A percentile compares a stretch with the other conserved stretches of the same genome.
Evolutionary conservation across 2,113 vertebrate species (phyloP).

Genomic region (Etia nguti): DNA sequence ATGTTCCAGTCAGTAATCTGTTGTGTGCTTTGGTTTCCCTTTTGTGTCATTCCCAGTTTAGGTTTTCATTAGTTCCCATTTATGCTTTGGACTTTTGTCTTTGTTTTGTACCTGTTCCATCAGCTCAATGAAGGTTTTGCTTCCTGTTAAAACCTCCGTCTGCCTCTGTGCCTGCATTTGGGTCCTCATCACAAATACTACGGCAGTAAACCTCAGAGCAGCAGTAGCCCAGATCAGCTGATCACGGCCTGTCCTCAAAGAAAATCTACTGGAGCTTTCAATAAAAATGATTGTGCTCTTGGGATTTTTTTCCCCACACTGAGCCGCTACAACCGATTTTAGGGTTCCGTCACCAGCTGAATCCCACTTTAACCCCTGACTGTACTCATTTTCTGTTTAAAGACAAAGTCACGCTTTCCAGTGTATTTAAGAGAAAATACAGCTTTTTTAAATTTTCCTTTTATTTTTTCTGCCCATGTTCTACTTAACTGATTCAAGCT

Average conservation of each 20-base stretch:
- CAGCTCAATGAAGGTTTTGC: background rate
- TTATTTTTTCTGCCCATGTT: background rate
- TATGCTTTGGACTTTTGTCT: background rate
- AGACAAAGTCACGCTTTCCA: background rate
- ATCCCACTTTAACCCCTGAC: background rate
- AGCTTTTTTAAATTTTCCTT: background rate
- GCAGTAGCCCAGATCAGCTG: background rate
- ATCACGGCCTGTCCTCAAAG: background rate
- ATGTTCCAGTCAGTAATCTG: too few relatives aligned
- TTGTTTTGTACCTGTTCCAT: background rate
- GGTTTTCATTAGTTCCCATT: background rate
- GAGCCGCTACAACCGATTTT: background rate
- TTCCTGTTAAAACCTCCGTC: background rate
- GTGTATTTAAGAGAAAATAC: background rate
- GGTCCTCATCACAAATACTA: background rate
- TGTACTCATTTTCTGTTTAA: background rate
- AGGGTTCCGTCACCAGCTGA: background rate
- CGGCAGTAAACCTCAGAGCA: background rate
- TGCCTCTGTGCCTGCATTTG: background rate
- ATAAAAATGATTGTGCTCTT: accelerated
- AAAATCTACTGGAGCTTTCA: background rate
- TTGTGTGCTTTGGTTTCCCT: background rate
- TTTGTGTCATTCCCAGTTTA: background rate
- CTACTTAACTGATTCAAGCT: background rate
- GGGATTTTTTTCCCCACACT: background rate